Evolutionary conservation across 2,888 invertebrate species (phyloP).

Genomic region (Oeneis ivallda): DNA sequence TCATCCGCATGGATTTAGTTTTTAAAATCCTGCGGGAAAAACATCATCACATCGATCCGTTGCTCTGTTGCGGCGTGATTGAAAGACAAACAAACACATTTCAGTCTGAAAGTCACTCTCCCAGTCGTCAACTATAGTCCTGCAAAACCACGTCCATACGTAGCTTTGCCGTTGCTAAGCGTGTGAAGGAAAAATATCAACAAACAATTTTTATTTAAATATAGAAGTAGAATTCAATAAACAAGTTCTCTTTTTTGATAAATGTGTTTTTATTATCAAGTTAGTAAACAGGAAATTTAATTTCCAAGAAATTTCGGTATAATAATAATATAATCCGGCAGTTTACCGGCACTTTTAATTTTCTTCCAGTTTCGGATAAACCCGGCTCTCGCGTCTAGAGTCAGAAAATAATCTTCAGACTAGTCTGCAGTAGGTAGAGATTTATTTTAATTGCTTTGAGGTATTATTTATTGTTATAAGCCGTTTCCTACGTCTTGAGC

Average conservation of each 20-base stretch:
- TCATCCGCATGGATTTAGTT: no score
- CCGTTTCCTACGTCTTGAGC: neutral
- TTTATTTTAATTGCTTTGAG: conserved; percentile 40
- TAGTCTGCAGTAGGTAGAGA: conserved; percentile 34
- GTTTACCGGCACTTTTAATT: conserved; percentile 42
- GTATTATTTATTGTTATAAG: conserved; percentile 14
- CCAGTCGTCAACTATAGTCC: no score
- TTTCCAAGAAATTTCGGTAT: conserved; percentile 35
- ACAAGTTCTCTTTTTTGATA: neutral
- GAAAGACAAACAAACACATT: no score
- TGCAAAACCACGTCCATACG: no score
- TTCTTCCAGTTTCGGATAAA: conserved; percentile 41
- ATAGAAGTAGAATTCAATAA: no score
- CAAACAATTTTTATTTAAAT: no score
- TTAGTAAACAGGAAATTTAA: conserved; percentile 31
- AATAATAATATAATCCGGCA: conserved; percentile 33
- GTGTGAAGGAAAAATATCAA: no score
- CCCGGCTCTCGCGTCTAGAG: conserved; percentile 40
- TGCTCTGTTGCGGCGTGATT: no score
- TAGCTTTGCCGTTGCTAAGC: no score
- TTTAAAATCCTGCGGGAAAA: no score
- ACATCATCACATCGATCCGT: no score
- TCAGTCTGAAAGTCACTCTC: no score
- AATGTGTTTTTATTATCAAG: conserved; percentile 5
- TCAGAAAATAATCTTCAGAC: conserved; percentile 41